phyloP scores from a whole-genome alignment of 1,140 invertebrate species.

The Drosophila tropicalis region DNA sequence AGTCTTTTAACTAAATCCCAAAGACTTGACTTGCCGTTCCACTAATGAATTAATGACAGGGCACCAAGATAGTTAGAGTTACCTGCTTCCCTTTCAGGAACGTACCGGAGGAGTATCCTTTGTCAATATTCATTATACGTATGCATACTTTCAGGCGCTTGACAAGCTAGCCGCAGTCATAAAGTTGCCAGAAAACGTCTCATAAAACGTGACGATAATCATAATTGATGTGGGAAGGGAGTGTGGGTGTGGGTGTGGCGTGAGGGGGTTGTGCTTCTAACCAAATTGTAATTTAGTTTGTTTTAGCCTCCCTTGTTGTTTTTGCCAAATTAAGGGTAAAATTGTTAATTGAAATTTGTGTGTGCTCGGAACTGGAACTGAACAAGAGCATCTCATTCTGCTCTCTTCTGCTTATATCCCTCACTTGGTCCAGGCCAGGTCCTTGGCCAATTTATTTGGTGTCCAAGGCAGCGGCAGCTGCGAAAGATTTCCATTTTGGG shows the following conservation, averaged over 20 bases:
- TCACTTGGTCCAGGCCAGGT: background rate
- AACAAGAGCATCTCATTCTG: constrained; percentile 8
- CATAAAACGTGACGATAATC: constrained; percentile 82
- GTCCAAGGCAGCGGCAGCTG: constrained; percentile 41
- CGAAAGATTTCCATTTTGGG: constrained; percentile 64
- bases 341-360: constrained; percentile 82
- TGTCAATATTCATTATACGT: constrained; percentile 81
- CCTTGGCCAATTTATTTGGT: constrained; percentile 48
- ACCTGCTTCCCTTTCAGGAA: background rate
- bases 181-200: constrained; percentile 76
- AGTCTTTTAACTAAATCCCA: constrained; percentile 15
- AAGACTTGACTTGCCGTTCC: background rate
- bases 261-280: constrained; percentile 30
- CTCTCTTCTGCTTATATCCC: constrained; percentile 6
- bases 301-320: constrained; percentile 37
- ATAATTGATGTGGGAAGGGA: constrained; percentile 70
- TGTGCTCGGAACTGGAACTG: constrained; percentile 25
- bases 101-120: constrained; percentile 49
- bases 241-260: constrained; percentile 14
- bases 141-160: constrained; percentile 72
- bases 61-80: constrained; percentile 10
- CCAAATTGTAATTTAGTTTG: constrained; percentile 80
- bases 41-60: constrained; percentile 18
- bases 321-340: constrained; percentile 77
- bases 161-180: constrained; percentile 67